Percentiles rank a stretch among this genome's conserved stretches.
Evolutionary conservation across 1,140 invertebrate species (phyloP).

Genomic region (Archivesica marissinica): DNA sequence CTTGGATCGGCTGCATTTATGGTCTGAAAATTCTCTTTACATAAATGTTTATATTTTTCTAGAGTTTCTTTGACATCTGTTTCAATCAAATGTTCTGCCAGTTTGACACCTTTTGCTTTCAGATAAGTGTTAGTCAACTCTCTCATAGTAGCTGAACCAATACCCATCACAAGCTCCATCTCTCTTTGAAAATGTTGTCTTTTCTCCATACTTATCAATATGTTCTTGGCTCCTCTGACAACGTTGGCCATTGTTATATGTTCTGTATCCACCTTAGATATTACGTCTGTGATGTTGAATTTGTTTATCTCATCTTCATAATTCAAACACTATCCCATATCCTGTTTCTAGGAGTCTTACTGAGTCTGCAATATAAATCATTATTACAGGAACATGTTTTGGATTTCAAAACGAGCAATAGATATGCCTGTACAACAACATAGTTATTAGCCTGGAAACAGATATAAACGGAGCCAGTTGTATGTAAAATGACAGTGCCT

Average conservation of each 20-base stretch:
- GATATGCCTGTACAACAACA: no score
- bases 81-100: neutral
- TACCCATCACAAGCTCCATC: neutral
- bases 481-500: no score
- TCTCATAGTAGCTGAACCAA: neutral
- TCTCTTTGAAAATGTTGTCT: neutral
- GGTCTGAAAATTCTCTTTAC: neutral
- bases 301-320: no score
- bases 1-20: neutral
- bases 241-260: neutral
- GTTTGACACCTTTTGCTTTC: neutral
- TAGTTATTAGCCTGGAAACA: no score
- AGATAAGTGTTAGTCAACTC: neutral
- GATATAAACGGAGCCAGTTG: no score
- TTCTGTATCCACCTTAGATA: no score
- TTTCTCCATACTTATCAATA: neutral
- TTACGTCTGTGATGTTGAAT: no score
- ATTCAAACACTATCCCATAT: no score
- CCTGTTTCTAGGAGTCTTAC: no score
- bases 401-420: no score
- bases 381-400: no score
- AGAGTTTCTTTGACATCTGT: neutral
- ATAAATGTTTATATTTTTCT: neutral
- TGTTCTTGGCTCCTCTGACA: neutral
- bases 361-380: no score